Evolutionary conservation across 2,797 vertebrate species (phyloP), one percentile per base, ranked within the genome.

Genomic region (Geotrypetes seraphini): DNA sequence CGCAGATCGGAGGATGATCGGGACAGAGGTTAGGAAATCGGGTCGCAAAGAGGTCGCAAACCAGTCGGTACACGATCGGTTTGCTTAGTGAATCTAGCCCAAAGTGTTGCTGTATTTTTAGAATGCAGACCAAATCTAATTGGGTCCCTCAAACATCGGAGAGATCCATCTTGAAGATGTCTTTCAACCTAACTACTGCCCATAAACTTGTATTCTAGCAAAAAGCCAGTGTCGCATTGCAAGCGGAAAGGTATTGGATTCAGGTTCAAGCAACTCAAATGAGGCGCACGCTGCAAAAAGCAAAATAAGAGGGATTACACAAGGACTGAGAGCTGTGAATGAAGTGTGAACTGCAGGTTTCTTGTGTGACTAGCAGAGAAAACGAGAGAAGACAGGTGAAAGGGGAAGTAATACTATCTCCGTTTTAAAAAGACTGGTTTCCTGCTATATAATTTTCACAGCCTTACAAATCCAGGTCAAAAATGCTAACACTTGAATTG

Each of bases 191-290:
- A 41, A 28, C 68, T 60, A 60, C n/a, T n/a, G n/a, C n/a, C n/a
- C 58, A 53, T 50, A 64, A 53, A 47, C 56, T 47, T 42, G 64
- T 54, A 9, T 43, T 62, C 57, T 66, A 56, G 30, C 73, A 61
- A 71, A n/a, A 68, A 63, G 52, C 62, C 58, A 44, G 51, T 52
- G 58, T 66, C 57, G 37, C 47, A 6, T 31, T 57, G 45, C 47
- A 50, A 32, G 56, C 28, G 56, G 65, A 56, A 69, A 64, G 57
- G 60, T 46, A 65, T 65, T 67, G 48, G 63, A 57, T 62, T 48
- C 59, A 73, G 59, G 67, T 73, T 78, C 77, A 78, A 69, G 65
- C 52, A 47, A 64, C 67, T 58, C 64, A 78, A 74, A 76, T 71
- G 68, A 76, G 66, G 66, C 71, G 58, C 74, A 59, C 76, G 65